Base-by-base conservation (phyloP, 2,113 vertebrate genomes). In the Cebus imitator region DNA sequence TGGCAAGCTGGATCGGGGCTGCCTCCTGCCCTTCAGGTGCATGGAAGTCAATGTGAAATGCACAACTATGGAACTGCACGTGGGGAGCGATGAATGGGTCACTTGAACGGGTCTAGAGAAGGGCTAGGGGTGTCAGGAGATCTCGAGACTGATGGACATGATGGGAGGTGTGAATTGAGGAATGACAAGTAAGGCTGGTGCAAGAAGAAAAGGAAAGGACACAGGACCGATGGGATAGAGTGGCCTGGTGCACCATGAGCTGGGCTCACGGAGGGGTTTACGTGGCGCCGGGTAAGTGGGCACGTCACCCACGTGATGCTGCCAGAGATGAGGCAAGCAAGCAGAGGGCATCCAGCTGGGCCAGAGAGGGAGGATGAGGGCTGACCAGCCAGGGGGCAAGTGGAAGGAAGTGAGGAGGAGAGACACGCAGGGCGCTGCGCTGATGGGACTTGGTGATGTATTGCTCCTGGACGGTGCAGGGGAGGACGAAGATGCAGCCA, bases 11-110 rank as follows among this genome's bases (percentile, higher is more conserved):
- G 27, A 10, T 27, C 17, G 5, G 40, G 57, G 35, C 3, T 0
- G 1, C 12, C n/a, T 18, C 17, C 66, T 32, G 23, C n/a, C 6
- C 17, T 21, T 13, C 0, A 30, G 17, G 3, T 1, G 3, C 58
- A 40, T 23, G 3, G 1, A 11, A 57, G 3, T 6, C 50, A 37
- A 13, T 0, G 40, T 2, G 25, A 17, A 14, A 23, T 0, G 40
- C 40, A 25, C 0, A 5, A 9, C 35, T 21, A 10, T 0, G 5
- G 32, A 10, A 32, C 14, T 2, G 1, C 12, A 17, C 23, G 4
- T 1, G 0, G 20, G 18, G 23, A 27, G 11, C 2, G 12, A 12
- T 6, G 30, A 4, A 0, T 0, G 0, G 58, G n/a, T 17, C 23
- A 1, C 12, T 5, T 6, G 11, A 4, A 30, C 17, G 13, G 40